Conservation (phyloP, 1,140 invertebrate species). For the Medauroidea extradentata region DNA sequence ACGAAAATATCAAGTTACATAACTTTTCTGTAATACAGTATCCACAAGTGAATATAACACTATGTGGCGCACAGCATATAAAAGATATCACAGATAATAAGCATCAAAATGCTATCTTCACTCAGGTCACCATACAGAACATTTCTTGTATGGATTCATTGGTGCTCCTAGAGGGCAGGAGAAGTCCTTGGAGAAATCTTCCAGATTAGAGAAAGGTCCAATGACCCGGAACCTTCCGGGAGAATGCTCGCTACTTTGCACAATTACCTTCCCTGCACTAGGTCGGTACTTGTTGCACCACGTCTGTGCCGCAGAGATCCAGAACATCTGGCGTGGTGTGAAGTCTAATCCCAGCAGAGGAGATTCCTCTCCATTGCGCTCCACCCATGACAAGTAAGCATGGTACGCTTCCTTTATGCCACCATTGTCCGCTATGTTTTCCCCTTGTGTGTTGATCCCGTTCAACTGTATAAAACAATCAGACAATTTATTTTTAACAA, state of each 20-base stretch:
- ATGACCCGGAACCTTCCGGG: constrained; percentile 53
- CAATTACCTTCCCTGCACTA: constrained; percentile 63
- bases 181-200: constrained; percentile 60
- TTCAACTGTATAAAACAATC: constrained; percentile 66
- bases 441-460: constrained; percentile 83
- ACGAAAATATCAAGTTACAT: too few relatives aligned
- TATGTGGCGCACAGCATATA: too few relatives aligned
- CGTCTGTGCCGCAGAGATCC: constrained; percentile 54
- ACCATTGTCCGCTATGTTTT: constrained; percentile 90
- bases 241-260: constrained; percentile 57
- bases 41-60: too few relatives aligned
- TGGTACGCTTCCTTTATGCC: constrained; percentile 83
- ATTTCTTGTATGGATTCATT: constrained; percentile 63
- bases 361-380: constrained; percentile 58
- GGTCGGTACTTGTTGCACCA: constrained; percentile 65
- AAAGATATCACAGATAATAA: too few relatives aligned
- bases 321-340: constrained; percentile 53
- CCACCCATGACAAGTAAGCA: constrained; percentile 70
- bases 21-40: too few relatives aligned
- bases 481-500: too few relatives aligned
- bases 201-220: constrained; percentile 60
- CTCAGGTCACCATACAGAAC: constrained; percentile 46
- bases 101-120: too few relatives aligned
- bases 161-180: constrained; percentile 51
- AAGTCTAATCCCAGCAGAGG: constrained; percentile 55